These are phyloP conservation scores for Erebia aethiops DNA, from an alignment of 2,888 invertebrate species.

Conservation along the genomic window DNA sequence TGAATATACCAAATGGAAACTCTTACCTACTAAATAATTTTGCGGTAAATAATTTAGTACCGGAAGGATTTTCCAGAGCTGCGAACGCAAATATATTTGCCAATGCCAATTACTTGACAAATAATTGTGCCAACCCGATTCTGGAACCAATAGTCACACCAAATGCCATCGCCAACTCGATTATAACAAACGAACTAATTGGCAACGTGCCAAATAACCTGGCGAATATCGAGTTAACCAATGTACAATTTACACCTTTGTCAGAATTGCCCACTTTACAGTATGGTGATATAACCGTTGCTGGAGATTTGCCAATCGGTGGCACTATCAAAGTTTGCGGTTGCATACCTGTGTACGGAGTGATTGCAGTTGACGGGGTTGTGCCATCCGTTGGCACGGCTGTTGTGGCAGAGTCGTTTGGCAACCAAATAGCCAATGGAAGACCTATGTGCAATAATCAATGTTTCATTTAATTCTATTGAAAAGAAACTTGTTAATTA, in stretches of 20 bases:
- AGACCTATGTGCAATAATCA: constrained; percentile 44
- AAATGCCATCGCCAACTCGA: constrained; percentile 23
- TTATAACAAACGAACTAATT: constrained; percentile 29
- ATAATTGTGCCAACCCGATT: constrained; percentile 27
- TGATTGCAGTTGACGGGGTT: constrained; percentile 61
- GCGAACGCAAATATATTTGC: constrained; percentile 12
- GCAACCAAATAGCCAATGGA: constrained; percentile 45
- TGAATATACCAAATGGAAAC: constrained; percentile 11
- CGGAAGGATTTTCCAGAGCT: constrained; percentile 16
- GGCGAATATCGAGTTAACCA: constrained; percentile 39
- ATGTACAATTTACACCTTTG: constrained; percentile 57
- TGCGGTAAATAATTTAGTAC: constrained; percentile 20
- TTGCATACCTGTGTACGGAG: constrained; percentile 69
- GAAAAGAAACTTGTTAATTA: not conserved
- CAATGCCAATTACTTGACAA: constrained; percentile 26
- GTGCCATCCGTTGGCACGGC: constrained; percentile 65
- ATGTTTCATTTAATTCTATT: constrained; percentile 35
- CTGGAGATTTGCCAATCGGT: constrained; percentile 64
- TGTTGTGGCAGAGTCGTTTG: constrained; percentile 54
- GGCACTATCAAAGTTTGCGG: constrained; percentile 67
- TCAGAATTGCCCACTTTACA: constrained; percentile 64
- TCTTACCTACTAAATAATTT: constrained; percentile 28
- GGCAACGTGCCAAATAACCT: constrained; percentile 26
- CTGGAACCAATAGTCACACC: constrained; percentile 22
- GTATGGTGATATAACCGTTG: constrained; percentile 62